Conservation (phyloP, 2,797 vertebrate genomes). For the Nasua narica region DNA sequence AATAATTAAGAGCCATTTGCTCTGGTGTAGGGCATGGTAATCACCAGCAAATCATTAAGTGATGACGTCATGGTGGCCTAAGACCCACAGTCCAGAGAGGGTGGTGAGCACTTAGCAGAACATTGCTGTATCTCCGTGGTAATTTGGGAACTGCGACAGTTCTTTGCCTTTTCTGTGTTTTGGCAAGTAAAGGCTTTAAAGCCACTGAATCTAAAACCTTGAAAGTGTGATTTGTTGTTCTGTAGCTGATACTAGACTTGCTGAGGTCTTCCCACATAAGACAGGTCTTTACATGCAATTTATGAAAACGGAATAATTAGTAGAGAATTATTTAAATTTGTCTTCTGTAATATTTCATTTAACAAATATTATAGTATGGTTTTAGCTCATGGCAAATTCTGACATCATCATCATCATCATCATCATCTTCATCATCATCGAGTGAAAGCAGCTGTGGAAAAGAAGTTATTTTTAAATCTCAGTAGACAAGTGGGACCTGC, state of each 20-base stretch:
- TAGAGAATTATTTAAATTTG: slow-evolving; percentile 36
- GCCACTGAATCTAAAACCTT: background rate
- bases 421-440: background rate
- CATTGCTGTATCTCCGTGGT: background rate
- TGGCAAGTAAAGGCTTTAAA: background rate
- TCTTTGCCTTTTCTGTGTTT: background rate
- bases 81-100: background rate
- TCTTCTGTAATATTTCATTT: slow-evolving; percentile 38
- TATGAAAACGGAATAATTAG: slow-evolving; percentile 46
- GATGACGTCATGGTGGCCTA: background rate
- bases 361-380: slow-evolving; percentile 5
- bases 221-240: slow-evolving; percentile 1
- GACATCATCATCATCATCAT: background rate
- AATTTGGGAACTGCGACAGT: background rate
- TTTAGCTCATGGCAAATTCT: slow-evolving; percentile 32
- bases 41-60: background rate
- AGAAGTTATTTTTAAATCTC: slow-evolving; percentile 57
- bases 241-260: slow-evolving; percentile 32
- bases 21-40: background rate
- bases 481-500: background rate
- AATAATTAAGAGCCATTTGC: slow-evolving; percentile 15
- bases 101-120: background rate
- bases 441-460: background rate
- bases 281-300: slow-evolving; percentile 18
- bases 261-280: background rate